Evolutionary conservation across 2,113 vertebrate species (phyloP), one percentile per base, ranked within the genome.

Genomic region (Lamprologus speciosus): DNA sequence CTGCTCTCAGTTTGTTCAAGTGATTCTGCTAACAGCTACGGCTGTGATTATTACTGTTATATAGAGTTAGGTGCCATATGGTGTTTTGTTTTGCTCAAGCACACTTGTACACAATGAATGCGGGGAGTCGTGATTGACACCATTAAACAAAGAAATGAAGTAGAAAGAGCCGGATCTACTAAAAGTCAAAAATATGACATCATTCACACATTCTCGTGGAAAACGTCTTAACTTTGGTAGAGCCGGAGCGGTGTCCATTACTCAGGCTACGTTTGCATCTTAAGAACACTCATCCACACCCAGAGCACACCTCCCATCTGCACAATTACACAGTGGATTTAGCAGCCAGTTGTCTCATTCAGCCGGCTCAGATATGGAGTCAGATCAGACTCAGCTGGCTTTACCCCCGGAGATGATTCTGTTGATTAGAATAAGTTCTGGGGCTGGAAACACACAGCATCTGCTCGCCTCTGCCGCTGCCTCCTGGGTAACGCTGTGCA

Each of bases 251-350:
- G 58, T 6, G 14, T 31, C 10, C 9, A 33, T 82, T 31, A 81
- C 55, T 87, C 45, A 70, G 42, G 42, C 14, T 87, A 31, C 11
- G 37, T 83, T 70, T 80, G 37, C 88, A 84, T 85, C 40, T 54
- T 86, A 21, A 31, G 21, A 5, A 81, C 83, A 86, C 84, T 85
- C 50, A 73, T 42, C 58, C 79, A 50, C 6, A 13, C 55, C 85
- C 75, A 83, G 81, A 42, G 58, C 85, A 70, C 81, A 21, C 51
- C 82, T 80, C 87, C 83, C 90, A 87, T 90, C 88, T 91, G 91
- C 88, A 82, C 84, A 84, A 89, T 94, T 94, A 92, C 93, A 95
- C 91, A 91, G 73, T 80, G 90, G 87, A 91, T 89, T 94, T 84
- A 91, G 84, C 90, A 93, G 85, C 81, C 85, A 90, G 82, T 90